Percentiles rank a stretch among this genome's conserved stretches.
Evolutionary conservation across 1,140 invertebrate species (phyloP).

Genomic region (Portunus trituberculatus): DNA sequence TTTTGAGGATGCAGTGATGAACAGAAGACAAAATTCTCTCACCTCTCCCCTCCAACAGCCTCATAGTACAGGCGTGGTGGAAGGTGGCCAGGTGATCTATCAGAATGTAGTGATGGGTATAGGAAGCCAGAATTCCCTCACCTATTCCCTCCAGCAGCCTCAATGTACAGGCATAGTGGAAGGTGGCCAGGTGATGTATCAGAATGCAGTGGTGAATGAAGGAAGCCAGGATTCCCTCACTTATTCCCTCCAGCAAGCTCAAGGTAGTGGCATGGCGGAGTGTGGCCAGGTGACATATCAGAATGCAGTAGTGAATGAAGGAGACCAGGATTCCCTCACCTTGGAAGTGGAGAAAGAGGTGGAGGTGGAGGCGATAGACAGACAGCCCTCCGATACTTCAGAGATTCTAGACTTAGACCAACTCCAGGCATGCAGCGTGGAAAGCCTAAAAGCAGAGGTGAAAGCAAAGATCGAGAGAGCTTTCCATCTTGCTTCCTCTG

Average conservation of each 20-base stretch:
- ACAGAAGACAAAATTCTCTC: too few species aligned
- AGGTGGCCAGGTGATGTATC: too few species aligned
- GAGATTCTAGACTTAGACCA: neutral
- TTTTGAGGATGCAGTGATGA: too few species aligned
- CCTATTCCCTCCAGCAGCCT: too few species aligned
- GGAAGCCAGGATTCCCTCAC: neutral
- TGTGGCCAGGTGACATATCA: neutral
- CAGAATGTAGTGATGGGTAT: too few species aligned
- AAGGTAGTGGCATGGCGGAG: neutral
- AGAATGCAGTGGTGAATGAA: too few species aligned
- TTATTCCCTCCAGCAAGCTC: conserved; percentile 30
- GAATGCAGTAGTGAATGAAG: neutral
- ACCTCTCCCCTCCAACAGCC: too few species aligned
- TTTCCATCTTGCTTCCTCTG: conserved; percentile 33
- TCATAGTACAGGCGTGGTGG: too few species aligned
- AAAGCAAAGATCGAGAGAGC: conserved; percentile 33
- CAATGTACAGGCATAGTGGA: too few species aligned
- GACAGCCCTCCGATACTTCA: neutral
- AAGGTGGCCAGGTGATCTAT: too few species aligned
- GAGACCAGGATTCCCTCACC: conserved; percentile 7
- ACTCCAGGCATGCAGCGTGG: neutral
- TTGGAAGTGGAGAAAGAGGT: conserved; percentile 58
- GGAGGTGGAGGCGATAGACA: conserved; percentile 45
- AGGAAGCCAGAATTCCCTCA: too few species aligned
- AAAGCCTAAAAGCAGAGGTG: conserved; percentile 35